Base-by-base conservation (phyloP, 1,140 invertebrate genomes). In the Drosophila persimilis region DNA sequence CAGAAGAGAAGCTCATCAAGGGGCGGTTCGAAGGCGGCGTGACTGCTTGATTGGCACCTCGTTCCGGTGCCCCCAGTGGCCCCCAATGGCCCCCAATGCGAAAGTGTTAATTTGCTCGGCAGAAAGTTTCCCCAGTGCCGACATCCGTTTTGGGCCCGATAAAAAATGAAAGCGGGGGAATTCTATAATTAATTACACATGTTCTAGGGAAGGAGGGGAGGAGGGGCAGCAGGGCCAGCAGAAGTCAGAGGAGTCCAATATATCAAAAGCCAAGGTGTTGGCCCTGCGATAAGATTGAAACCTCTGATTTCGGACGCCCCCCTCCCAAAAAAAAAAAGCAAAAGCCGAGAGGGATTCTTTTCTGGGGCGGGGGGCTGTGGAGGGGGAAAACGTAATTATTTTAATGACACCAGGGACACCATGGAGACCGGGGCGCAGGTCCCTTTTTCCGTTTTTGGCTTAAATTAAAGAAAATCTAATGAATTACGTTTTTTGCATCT, bases 141-240 rank as follows among this genome's bases (percentile, higher is more conserved):
- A 39, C 35, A 44, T 50, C 15, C 59, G 22, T 39, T 52, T 24
- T 46, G 47, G 47, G 58, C 53, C 22, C 29, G 29, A 20, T 56
- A 41, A 55, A 50, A 56, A 44, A 61, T 39, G 11, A 39, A 39
- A 39, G 35, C 20, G 51, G 51, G 57, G 64, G 13, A 53, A 65
- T 31, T 46, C n/a, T 70, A 45, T 76, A 84, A 79, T 83, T 79
- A 84, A 84, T 84, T 80, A 61, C 71, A 83, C 72, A 75, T 80
- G 65, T 59, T 81, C 31, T 17, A 51, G 60, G 2, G 13, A 24
- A 13, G 24, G 8, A 54, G 46, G 58, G 39, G 44, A 9, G 24
- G 60, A 41, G 50, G 29, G 13, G 48, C 7, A 41, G 47, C 15
- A 7, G 31, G 17, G n/a, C 50, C 24, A 50, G 44, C 45, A 31